Evolutionary conservation across 2,113 vertebrate species (phyloP), one percentile per base, ranked within the genome.

Genomic region (Callospermophilus lateralis): DNA sequence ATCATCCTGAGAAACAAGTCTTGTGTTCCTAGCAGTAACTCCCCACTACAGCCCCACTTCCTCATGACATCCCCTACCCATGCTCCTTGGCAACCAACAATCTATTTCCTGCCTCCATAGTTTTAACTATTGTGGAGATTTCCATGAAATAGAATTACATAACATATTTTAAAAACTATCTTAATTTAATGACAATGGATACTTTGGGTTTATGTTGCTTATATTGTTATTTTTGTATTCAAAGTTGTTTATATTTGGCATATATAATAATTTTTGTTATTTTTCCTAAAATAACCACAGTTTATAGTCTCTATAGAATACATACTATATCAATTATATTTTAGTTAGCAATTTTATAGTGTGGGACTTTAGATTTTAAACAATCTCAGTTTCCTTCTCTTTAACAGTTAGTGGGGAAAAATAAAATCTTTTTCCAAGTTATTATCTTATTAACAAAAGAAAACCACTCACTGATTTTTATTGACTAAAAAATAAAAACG

Each of bases 401-500:
- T 85, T 55, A n/a, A 90, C 8, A 87, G 16, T 8, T 51, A 94
- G 28, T 34, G 26, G 3, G 48, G 8, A 20, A 85, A 95, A 72
- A 39, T 30, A 2, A 74, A 84, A 63, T 13, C 10, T 84, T 51
- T 53, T 84, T 77, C 39, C 2, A 93, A 53, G 26, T 53, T 81
- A 70, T 51, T 42, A 30, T 37, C 22, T 68, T 24, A 26, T 72
- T 86, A 63, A 51, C 8, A 86, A 76, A 92, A 55, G 11, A 84
- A 67, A 77, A 58, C 51, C 26, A 48, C 20, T 81, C 32, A 51
- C 39, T 88, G 8, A 83, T 80, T 26, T 89, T 26, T 74, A 78
- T 32, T 48, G n/a, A 92, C 67, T 94, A 87, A 94, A 86, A 11
- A 85, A 20, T 15, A 45, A 70, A 86, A 87, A 74, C 6, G 19